Conservation (phyloP, 2,113 vertebrate species). For the Gymnobelideus leadbeateri region DNA sequence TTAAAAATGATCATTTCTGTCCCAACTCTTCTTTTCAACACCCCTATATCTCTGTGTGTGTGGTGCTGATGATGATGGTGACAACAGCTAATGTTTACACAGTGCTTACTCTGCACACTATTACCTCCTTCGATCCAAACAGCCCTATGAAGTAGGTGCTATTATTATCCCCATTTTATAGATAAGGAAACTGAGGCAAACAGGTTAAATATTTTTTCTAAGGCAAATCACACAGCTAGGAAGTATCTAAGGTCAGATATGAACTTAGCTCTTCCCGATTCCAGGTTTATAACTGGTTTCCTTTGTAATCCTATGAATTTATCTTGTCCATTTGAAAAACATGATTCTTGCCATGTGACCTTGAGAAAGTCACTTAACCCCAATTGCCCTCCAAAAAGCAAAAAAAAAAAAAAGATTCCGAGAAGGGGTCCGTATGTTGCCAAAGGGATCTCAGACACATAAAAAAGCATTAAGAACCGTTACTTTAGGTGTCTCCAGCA, state of each 20-base stretch:
- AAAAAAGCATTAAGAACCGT: not conserved
- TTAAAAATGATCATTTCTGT: no score
- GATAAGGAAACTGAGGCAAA: slow-evolving; percentile 5
- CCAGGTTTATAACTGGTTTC: not conserved
- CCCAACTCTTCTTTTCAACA: no score
- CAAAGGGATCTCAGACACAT: not conserved
- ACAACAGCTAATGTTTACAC: no score
- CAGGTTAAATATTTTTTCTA: not conserved
- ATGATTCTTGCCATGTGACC: not conserved
- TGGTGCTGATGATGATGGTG: no score
- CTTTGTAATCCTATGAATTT: not conserved
- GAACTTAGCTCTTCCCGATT: not conserved
- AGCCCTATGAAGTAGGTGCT: no score
- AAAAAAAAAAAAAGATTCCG: not conserved
- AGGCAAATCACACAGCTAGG: not conserved
- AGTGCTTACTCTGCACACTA: no score
- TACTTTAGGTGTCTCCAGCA: not conserved
- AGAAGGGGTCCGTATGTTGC: not conserved
- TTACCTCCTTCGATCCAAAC: no score
- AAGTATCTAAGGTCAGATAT: not conserved
- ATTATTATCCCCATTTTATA: not conserved
- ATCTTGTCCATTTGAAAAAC: not conserved
- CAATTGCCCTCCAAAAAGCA: no score
- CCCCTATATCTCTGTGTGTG: no score
- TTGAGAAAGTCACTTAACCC: no score